A percentile compares a stretch with the other conserved stretches of the same genome.
Evolutionary conservation across 2,797 vertebrate species (phyloP).

Genomic region (Parotocinclus haroldoi): DNA sequence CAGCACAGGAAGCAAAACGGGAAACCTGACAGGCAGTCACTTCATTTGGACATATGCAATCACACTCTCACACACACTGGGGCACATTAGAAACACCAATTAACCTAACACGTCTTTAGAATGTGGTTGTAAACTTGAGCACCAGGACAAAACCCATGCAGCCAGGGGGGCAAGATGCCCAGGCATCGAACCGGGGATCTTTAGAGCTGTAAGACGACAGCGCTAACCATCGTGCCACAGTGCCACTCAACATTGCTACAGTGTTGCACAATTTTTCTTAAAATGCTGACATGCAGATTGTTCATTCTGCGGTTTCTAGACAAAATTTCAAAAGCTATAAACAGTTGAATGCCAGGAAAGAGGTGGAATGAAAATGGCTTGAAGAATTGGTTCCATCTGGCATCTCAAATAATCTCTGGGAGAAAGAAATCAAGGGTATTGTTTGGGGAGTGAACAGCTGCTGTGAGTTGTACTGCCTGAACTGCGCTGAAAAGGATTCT

Average conservation of each 20-base stretch:
- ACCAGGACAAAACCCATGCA: too few relatives aligned
- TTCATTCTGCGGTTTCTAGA: slow-evolving; percentile 47
- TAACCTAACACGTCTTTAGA: too few relatives aligned
- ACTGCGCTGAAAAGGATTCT: slow-evolving; percentile 33
- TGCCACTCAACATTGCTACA: background rate
- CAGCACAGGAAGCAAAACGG: too few relatives aligned
- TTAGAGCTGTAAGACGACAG: too few relatives aligned
- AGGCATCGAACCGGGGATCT: too few relatives aligned
- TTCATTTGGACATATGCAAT: too few relatives aligned
- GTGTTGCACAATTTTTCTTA: slow-evolving; percentile 45
- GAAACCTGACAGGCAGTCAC: too few relatives aligned
- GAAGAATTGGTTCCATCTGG: slow-evolving; percentile 67
- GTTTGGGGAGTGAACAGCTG: slow-evolving; percentile 56
- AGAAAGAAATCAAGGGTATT: slow-evolving; percentile 55
- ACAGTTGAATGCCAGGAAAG: slow-evolving; percentile 56
- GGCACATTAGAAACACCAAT: too few relatives aligned
- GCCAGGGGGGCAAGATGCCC: too few relatives aligned
- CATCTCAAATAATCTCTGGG: slow-evolving; percentile 42
- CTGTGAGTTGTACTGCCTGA: slow-evolving; percentile 53
- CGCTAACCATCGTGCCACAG: too few relatives aligned
- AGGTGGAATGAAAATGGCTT: slow-evolving; percentile 54
- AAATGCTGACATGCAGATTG: slow-evolving; percentile 57
- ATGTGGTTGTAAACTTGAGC: too few relatives aligned
- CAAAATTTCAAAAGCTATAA: slow-evolving; percentile 47
- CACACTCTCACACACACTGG: too few relatives aligned